Evolutionary conservation across 2,888 invertebrate species (phyloP).

Genomic region (Spodoptera littoralis): DNA sequence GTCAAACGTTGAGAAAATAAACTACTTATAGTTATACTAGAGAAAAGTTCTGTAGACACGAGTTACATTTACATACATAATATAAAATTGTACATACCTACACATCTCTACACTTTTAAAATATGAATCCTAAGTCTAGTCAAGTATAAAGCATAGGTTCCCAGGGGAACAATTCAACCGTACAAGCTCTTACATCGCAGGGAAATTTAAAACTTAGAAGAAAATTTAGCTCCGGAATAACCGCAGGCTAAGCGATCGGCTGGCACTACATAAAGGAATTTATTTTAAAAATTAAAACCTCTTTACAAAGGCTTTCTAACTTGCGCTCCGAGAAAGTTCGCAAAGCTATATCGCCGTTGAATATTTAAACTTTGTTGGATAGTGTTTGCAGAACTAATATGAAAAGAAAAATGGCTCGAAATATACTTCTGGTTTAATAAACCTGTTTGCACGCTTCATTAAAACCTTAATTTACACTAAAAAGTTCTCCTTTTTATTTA

Average conservation of each 20-base stretch:
- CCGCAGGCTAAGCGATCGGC: constrained; percentile 42
- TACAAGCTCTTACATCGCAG: constrained; percentile 15
- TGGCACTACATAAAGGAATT: constrained; percentile 41
- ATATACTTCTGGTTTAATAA: too few relatives aligned
- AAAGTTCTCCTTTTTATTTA: constrained; percentile 5
- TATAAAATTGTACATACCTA: too few relatives aligned
- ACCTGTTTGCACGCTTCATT: too few relatives aligned
- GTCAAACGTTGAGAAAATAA: too few relatives aligned
- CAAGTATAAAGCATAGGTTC: constrained; percentile 20
- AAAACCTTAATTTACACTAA: background rate
- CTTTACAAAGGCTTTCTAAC: constrained; percentile 39
- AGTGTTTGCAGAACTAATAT: constrained; percentile 22
- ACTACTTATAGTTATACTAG: too few relatives aligned
- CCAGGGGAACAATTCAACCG: constrained; percentile 10
- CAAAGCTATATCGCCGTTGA: constrained; percentile 42
- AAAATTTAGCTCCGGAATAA: constrained; percentile 28
- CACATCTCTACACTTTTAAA: background rate
- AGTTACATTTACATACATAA: too few relatives aligned
- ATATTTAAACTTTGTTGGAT: constrained; percentile 43
- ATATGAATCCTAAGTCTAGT: background rate
- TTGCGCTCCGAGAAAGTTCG: constrained; percentile 40
- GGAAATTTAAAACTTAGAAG: constrained; percentile 41
- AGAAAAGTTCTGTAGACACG: too few relatives aligned
- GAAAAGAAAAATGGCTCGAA: constrained; percentile 10
- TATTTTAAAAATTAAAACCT: constrained; percentile 53